phyloP scores from a whole-genome alignment of 2,797 vertebrate genomes.

The Tadarida brasiliensis region DNA sequence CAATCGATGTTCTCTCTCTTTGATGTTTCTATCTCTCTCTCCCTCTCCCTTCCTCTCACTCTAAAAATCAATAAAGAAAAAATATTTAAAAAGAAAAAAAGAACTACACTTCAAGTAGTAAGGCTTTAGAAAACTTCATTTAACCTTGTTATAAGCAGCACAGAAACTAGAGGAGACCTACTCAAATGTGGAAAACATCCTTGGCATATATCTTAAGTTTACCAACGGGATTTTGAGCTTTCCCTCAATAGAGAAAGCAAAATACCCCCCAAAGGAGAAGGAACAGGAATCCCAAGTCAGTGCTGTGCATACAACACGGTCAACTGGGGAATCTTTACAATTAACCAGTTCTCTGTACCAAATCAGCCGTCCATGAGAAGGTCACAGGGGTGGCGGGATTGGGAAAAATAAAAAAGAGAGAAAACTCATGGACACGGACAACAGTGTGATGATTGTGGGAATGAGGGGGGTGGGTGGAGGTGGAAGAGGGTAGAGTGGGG shows the following conservation, averaged over 20 bases:
- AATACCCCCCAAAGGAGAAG: neutral
- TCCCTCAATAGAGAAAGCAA: neutral
- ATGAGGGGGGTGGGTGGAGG: too few species aligned
- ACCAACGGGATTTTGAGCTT: neutral
- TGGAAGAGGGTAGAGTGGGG: too few species aligned
- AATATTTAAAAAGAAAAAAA: neutral
- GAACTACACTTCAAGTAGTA: neutral
- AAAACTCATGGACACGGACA: neutral
- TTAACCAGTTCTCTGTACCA: neutral
- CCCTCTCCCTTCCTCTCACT: too few species aligned
- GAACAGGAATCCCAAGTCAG: neutral
- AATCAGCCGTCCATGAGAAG: neutral
- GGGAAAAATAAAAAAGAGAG: neutral
- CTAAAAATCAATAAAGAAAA: too few species aligned
- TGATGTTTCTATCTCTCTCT: too few species aligned
- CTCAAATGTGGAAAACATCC: neutral
- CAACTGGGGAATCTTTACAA: neutral
- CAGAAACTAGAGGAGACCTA: neutral
- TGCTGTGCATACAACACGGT: neutral
- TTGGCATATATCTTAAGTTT: neutral
- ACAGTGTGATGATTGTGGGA: neutral
- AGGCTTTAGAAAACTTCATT: neutral
- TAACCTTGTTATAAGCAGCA: neutral
- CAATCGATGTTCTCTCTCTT: too few species aligned
- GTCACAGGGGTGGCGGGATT: neutral